Conservation (phyloP, 2,888 invertebrate genomes). For the Bembecia ichneumoniformis region DNA sequence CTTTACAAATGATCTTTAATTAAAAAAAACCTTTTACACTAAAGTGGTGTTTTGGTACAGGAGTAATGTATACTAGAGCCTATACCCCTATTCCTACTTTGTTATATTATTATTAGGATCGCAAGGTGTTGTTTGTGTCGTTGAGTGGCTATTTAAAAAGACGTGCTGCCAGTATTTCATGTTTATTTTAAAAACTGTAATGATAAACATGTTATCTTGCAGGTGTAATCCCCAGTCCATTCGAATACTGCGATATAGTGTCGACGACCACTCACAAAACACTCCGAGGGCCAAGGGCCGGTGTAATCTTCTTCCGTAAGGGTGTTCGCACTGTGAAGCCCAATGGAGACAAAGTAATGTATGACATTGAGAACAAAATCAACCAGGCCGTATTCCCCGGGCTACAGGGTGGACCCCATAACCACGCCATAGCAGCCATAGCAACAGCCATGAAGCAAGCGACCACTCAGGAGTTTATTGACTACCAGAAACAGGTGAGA, state of each 20-base stretch:
- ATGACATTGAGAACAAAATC: slow-evolving; percentile 90
- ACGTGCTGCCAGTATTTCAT: not conserved
- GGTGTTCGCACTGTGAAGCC: slow-evolving; percentile 84
- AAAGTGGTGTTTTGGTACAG: too few relatives aligned
- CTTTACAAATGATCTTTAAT: too few relatives aligned
- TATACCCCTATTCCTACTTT: too few relatives aligned
- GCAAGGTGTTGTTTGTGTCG: too few relatives aligned
- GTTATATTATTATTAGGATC: too few relatives aligned
- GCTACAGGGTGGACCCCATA: slow-evolving; percentile 97
- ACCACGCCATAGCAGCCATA: slow-evolving; percentile 95
- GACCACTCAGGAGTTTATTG: slow-evolving; percentile 81
- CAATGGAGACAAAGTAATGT: slow-evolving; percentile 86
- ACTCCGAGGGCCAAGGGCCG: slow-evolving; percentile 88
- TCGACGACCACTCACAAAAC: slow-evolving; percentile 97
- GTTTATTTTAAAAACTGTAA: not conserved
- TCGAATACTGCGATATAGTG: slow-evolving; percentile 92
- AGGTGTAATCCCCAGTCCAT: slow-evolving; percentile 89
- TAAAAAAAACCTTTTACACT: too few relatives aligned
- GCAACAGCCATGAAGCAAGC: slow-evolving; percentile 96
- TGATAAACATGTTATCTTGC: slow-evolving; percentile 11
- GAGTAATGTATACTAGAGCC: too few relatives aligned
- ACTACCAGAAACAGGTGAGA: slow-evolving; percentile 85
- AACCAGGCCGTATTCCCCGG: slow-evolving; percentile 94
- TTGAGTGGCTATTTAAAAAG: too few relatives aligned
- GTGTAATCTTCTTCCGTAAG: slow-evolving; percentile 93